A percentile compares a stretch with the other conserved stretches of the same genome.
Conservation (phyloP, 2,113 vertebrate species). For the Lagopus muta region DNA sequence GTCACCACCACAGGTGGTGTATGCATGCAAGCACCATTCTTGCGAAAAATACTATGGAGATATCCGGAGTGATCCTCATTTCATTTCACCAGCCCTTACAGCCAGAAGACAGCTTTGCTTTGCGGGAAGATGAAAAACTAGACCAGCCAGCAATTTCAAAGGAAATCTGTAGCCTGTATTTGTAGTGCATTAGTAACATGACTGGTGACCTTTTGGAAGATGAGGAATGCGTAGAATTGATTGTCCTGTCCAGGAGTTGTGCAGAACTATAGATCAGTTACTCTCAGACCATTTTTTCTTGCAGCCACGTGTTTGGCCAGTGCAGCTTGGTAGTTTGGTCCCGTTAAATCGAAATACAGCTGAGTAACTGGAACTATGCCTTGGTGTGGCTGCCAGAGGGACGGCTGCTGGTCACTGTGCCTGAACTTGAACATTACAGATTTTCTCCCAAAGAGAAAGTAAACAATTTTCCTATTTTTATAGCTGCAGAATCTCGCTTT, state of each 20-base stretch:
- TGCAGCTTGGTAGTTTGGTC: not conserved
- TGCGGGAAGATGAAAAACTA: constrained; percentile 8
- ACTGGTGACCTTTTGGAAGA: constrained; percentile 60
- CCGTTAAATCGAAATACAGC: constrained; percentile 16
- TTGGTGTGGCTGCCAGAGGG: constrained; percentile 20
- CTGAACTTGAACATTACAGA: not conserved
- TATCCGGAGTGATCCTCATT: not conserved
- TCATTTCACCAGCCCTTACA: not conserved
- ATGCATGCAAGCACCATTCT: not conserved
- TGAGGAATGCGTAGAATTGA: constrained; percentile 26
- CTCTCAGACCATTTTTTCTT: constrained; percentile 32
- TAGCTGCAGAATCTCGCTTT: not conserved
- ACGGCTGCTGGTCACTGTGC: constrained; percentile 14
- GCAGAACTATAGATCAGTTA: not conserved
- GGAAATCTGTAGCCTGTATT: constrained; percentile 17
- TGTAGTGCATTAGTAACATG: constrained; percentile 49
- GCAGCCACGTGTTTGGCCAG: constrained; percentile 4
- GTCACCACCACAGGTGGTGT: not conserved
- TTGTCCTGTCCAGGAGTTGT: constrained; percentile 9
- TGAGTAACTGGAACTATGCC: constrained; percentile 15
- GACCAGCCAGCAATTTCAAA: constrained; percentile 23
- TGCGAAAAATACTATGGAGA: not conserved
- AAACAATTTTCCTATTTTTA: not conserved
- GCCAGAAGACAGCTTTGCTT: not conserved
- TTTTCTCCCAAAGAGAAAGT: not conserved